Conservation (phyloP, 2,888 invertebrate species). For the Panzeria rudis region DNA sequence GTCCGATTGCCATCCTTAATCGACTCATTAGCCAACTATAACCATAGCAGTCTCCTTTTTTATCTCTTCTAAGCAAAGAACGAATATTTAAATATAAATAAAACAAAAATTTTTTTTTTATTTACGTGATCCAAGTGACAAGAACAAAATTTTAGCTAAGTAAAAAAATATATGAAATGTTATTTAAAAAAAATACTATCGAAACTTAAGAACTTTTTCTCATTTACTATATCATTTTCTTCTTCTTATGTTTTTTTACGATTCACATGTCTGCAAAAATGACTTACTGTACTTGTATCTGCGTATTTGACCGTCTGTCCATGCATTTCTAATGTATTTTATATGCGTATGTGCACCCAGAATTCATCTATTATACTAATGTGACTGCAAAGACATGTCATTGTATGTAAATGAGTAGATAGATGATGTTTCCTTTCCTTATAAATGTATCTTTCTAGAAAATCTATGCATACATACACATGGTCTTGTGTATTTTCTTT, state of each 20-base stretch:
- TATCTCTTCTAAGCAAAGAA: too few relatives aligned
- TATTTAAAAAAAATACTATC: too few relatives aligned
- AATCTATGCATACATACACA: not conserved
- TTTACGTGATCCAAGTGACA: too few relatives aligned
- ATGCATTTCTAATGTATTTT: conserved; percentile 76
- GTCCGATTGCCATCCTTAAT: too few relatives aligned
- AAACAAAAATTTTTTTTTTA: too few relatives aligned
- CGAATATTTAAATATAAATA: too few relatives aligned
- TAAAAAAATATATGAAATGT: too few relatives aligned
- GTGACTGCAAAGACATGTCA: conserved; percentile 70
- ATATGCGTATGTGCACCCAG: conserved; percentile 77
- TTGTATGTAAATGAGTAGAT: conserved; percentile 57
- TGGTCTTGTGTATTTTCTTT: not conserved
- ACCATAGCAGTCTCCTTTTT: too few relatives aligned
- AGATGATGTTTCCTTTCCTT: conserved; percentile 47
- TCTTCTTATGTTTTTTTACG: not conserved
- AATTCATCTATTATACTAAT: conserved; percentile 81
- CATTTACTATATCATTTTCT: not conserved
- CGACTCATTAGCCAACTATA: too few relatives aligned
- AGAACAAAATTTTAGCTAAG: too few relatives aligned
- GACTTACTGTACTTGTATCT: conserved; percentile 8
- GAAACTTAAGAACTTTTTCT: too few relatives aligned
- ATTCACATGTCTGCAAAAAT: conserved; percentile 2
- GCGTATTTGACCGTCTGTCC: conserved; percentile 66
- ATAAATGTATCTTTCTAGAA: not conserved